Base-by-base conservation (phyloP, 2,797 vertebrate species). In the Podargus strigoides region DNA sequence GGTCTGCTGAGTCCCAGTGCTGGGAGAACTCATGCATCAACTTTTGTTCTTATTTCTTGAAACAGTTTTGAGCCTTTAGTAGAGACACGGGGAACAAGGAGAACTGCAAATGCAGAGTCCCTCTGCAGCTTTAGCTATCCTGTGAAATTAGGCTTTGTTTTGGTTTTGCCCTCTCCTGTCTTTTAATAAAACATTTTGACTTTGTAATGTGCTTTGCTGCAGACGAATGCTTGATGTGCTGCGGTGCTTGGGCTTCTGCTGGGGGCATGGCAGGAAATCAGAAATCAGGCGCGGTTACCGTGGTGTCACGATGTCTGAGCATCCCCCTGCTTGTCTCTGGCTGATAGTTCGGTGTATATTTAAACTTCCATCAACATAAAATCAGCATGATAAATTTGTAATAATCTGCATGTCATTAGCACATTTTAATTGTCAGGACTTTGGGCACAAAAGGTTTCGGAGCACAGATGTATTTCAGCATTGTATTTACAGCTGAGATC, bases 371-470 rank as follows among this genome's bases (percentile, higher is more conserved):
- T 67, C 95, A 80, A 23, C 91, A 80, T 60, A 19, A 82, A 87
- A 53, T 50, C 83, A 74, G 82, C 94, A 10, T 5, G 44, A 63
- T 28, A 37, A 50, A 50, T 68, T 16, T 50, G 89, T 53, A 46
- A 68, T 41, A 53, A 91, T 90, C 91, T 94, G 93, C 94, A 92
- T 88, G 69, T 64, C 93, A 94, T 96, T 94, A 96, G 87, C 87
- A 89, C 85, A 58, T 92, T 91, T 90, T 89, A 91, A 87, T 95
- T 94, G 91, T 93, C 60, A 39, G 62, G 84, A 52, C 68, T 82
- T 30, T 11, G 72, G 7, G 85, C 89, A 80, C 89, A 95, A 93
- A 95, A 83, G 75, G 41, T 53, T 89, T 34, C 77, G 52, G 67
- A 79, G 89, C 63, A 36, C 60, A 64, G 72, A 36, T 24, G 0